Conservation (phyloP, 2,113 vertebrate genomes). For the Saccopteryx bilineata region DNA sequence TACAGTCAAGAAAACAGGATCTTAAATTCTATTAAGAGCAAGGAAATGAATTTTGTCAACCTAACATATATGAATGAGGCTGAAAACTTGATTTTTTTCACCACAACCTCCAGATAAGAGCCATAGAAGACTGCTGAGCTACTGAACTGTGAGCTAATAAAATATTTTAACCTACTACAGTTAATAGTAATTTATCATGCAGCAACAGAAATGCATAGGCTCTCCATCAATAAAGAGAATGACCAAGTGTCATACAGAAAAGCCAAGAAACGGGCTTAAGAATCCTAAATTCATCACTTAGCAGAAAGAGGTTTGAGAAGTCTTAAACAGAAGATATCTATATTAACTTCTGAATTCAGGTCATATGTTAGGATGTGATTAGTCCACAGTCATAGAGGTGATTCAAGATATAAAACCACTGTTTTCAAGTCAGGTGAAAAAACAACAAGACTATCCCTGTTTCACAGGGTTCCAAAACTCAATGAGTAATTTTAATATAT, state of each 20-base stretch:
- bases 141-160: conserved; percentile 32
- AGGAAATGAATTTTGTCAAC: neutral
- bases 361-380: neutral
- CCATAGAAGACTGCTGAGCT: neutral
- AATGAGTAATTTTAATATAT: conserved; percentile 3
- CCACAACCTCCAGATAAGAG: neutral
- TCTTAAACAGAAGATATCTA: neutral
- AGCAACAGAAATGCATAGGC: conserved; percentile 2
- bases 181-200: neutral
- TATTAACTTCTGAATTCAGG: conserved; percentile 49
- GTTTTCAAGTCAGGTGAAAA: conserved; percentile 56
- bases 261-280: neutral
- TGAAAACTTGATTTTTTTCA: conserved; percentile 57
- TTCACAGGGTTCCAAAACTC: neutral
- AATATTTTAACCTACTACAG: neutral
- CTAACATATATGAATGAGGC: neutral
- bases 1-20: neutral
- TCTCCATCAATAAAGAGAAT: conserved; percentile 22
- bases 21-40: neutral
- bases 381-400: neutral
- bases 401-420: neutral
- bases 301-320: neutral
- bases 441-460: conserved; percentile 8
- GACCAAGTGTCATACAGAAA: neutral
- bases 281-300: neutral